These are phyloP conservation scores for Agrotis ipsilon DNA, from an alignment of 2,888 invertebrate species.

Conservation along the genomic window DNA sequence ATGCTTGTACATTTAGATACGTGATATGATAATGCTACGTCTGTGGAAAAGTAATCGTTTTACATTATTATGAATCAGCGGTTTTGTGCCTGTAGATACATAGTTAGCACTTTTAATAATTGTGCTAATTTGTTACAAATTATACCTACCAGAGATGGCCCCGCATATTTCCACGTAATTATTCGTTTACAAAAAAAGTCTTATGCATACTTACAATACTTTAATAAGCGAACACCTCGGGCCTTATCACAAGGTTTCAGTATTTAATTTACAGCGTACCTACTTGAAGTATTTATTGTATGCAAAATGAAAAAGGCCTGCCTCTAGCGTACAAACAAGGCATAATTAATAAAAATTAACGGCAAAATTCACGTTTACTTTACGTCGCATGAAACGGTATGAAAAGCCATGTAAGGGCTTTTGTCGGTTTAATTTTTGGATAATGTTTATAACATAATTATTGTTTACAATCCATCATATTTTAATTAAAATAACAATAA, in stretches of 20 bases:
- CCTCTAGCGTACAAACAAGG: no score
- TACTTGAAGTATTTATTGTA: no score
- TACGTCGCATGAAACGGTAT: no score
- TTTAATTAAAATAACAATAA: no score
- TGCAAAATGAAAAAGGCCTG: no score
- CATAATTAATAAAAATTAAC: no score
- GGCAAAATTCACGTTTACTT: no score
- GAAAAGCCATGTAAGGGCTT: no score
- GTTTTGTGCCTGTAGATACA: background rate
- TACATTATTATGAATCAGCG: conserved; percentile 2
- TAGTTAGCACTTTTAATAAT: conserved; percentile 26
- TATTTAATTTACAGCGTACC: no score
- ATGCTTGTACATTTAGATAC: background rate
- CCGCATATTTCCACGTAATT: background rate
- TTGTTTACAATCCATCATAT: background rate
- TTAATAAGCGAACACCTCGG: no score
- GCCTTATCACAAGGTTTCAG: no score
- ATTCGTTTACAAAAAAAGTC: no score
- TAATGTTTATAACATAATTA: background rate
- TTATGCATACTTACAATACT: background rate
- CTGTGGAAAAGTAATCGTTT: background rate
- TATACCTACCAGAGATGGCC: background rate
- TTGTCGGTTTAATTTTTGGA: background rate
- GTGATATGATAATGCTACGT: conserved; percentile 1
- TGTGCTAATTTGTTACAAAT: conserved; percentile 4